Conservation (phyloP, 2,888 invertebrate species). For the Phymatocera aterrima region DNA sequence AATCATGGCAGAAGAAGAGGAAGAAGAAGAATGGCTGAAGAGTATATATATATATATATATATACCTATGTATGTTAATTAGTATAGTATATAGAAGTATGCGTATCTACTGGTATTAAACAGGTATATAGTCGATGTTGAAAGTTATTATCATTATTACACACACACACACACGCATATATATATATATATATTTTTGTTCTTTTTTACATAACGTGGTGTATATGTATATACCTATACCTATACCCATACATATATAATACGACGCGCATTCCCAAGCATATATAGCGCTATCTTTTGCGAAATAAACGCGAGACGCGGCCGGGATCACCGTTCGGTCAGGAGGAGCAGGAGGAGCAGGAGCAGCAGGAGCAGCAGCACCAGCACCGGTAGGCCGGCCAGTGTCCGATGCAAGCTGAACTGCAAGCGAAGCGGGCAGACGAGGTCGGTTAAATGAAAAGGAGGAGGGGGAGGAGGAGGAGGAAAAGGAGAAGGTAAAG, state of each 20-base stretch:
- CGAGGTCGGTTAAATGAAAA: background rate
- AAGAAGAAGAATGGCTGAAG: too few species aligned
- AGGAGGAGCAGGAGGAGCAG: too few species aligned
- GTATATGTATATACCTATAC: background rate
- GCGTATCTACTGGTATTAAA: too few species aligned
- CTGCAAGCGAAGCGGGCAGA: constrained; percentile 29
- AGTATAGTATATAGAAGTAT: too few species aligned
- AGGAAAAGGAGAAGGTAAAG: too few species aligned
- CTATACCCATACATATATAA: background rate
- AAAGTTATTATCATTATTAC: too few species aligned
- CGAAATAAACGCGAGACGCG: background rate
- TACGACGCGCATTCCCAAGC: background rate
- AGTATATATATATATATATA: background rate
- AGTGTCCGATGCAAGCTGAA: constrained; percentile 9
- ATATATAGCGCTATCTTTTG: background rate
- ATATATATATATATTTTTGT: background rate
- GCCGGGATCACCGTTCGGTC: too few species aligned
- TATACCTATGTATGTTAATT: background rate
- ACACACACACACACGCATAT: background rate
- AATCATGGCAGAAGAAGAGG: too few species aligned
- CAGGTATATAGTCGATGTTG: too few species aligned
- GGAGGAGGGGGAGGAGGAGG: constrained; percentile 38
- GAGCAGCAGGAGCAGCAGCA: too few species aligned
- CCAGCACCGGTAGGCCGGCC: background rate
- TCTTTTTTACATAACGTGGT: background rate